Evolutionary conservation across 1,140 invertebrate genomes (phyloP).

Genomic region (Atta cephalotes): DNA sequence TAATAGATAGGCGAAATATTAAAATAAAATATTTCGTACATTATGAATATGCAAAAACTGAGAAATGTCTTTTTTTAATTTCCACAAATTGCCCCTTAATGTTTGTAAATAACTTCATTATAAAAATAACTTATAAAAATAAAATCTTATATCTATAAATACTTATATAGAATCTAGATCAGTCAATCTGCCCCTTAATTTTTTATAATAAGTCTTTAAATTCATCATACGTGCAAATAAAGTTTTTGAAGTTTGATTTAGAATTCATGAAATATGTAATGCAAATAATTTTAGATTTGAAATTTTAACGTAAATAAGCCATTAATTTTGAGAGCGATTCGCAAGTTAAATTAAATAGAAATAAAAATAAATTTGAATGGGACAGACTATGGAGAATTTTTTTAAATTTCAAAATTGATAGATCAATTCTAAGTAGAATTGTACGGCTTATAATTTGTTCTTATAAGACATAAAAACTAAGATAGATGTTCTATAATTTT

Average conservation of each 20-base stretch:
- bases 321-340: conserved; percentile 13
- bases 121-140: conserved; percentile 7
- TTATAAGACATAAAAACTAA: no score
- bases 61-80: conserved; percentile 32
- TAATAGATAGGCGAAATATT: conserved; percentile 46
- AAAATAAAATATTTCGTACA: conserved; percentile 58
- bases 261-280: conserved; percentile 10
- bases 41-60: background rate
- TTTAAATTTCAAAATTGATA: conserved; percentile 5
- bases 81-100: conserved; percentile 1
- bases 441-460: no score
- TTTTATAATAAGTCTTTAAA: background rate
- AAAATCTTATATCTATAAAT: conserved; percentile 1
- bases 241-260: background rate
- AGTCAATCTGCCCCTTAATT: background rate
- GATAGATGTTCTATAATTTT: no score
- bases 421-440: background rate
- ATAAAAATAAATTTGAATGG: background rate
- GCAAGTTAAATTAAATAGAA: background rate
- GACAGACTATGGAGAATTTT: background rate
- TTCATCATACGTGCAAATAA: background rate
- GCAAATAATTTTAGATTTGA: background rate
- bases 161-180: background rate
- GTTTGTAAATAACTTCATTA: conserved; percentile 25
- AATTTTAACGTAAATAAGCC: background rate